Conservation (phyloP, 2,113 vertebrate species). For the Tympanuchus pallidicinctus region DNA sequence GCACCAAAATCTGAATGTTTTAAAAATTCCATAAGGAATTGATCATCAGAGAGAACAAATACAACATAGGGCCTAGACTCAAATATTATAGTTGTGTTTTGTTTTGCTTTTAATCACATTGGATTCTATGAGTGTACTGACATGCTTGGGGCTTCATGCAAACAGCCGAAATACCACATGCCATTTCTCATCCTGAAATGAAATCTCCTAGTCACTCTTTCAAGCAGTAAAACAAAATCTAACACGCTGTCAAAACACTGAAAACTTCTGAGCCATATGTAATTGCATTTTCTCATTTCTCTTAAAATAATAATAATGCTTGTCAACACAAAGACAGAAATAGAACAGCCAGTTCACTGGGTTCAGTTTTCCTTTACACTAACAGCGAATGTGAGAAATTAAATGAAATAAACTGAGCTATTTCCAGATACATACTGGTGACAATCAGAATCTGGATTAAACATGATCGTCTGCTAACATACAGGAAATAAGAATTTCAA, state of each 20-base stretch:
- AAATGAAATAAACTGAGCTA: conserved; percentile 46
- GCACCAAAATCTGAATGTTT: neutral
- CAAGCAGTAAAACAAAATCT: neutral
- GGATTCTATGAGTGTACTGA: neutral
- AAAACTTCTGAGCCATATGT: neutral
- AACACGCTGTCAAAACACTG: neutral
- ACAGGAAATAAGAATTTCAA: conserved; percentile 34
- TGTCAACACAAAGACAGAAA: conserved; percentile 19
- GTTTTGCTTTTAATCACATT: neutral
- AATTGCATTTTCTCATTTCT: conserved; percentile 25
- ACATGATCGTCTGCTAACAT: conserved; percentile 57
- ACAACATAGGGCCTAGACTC: neutral
- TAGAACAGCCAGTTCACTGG: conserved; percentile 27
- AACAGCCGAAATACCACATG: neutral
- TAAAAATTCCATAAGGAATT: neutral
- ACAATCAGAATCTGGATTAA: conserved; percentile 57
- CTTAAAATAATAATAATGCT: conserved; percentile 17
- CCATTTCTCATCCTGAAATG: neutral
- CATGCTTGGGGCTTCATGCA: neutral
- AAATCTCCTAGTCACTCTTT: neutral
- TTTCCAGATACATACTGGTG: conserved; percentile 40
- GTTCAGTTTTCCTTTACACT: conserved; percentile 31
- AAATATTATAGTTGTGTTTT: neutral
- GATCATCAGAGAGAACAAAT: neutral
- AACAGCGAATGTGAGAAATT: conserved; percentile 20